A percentile compares a stretch with the other conserved stretches of the same genome.
phyloP scores from a whole-genome alignment of 1,140 invertebrate species.

The Planococcus citri region DNA sequence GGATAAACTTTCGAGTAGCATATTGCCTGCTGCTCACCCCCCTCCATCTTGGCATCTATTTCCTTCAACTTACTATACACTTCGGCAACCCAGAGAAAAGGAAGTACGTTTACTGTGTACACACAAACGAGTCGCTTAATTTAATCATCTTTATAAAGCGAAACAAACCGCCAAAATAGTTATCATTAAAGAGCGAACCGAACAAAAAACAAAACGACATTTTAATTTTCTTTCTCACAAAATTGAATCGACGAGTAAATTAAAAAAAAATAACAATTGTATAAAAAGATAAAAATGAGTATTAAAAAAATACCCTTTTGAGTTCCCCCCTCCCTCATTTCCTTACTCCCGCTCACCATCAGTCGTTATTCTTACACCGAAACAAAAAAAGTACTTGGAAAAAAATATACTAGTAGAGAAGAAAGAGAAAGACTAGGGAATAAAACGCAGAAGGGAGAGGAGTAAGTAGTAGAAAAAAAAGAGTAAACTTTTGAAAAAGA shows the following conservation, averaged over 20 bases:
- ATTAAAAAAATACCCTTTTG: background rate
- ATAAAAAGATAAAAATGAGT: background rate
- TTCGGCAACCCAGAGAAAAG: no score
- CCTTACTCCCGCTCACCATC: no score
- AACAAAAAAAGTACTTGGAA: background rate
- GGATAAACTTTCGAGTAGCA: no score
- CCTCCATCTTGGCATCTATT: no score
- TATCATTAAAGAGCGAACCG: background rate
- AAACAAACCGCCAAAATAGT: background rate
- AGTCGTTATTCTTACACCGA: background rate
- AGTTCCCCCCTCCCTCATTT: no score
- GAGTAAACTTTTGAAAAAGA: background rate
- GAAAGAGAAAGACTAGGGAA: background rate
- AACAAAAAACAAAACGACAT: background rate
- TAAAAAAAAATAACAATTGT: constrained; percentile 4
- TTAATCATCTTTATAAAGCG: background rate
- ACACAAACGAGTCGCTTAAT: background rate
- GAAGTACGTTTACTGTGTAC: no score
- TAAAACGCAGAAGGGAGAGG: background rate
- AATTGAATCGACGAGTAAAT: constrained; percentile 14
- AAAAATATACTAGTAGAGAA: no score
- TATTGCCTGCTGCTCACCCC: no score
- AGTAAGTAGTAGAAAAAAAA: constrained; percentile 12
- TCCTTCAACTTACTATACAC: no score
- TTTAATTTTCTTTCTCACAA: constrained; percentile 10